Percentiles rank a stretch among this genome's conserved stretches.
phyloP scores from a whole-genome alignment of 2,888 invertebrate species.

The Aspidiotus rigidus region DNA sequence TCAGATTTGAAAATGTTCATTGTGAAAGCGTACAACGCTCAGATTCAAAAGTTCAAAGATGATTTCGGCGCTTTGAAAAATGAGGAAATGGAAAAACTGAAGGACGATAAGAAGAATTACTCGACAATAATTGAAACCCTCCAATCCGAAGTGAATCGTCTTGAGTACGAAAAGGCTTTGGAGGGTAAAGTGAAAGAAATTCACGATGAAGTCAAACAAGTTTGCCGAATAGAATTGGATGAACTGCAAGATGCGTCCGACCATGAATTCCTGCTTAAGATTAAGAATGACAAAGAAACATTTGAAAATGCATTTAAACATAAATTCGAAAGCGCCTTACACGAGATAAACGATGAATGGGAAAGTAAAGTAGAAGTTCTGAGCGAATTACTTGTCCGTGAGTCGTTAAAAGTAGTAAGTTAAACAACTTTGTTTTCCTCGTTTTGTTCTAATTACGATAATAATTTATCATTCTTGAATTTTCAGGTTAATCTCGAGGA shows the following conservation, averaged over 20 bases:
- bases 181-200: constrained; percentile 18
- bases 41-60: constrained; percentile 20
- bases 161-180: constrained; percentile 17
- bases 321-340: constrained; percentile 6
- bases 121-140: constrained; percentile 12
- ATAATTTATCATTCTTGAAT: neutral
- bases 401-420: constrained; percentile 23
- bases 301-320: constrained; percentile 19
- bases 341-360: constrained; percentile 12
- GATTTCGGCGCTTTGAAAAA: constrained; percentile 11
- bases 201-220: constrained; percentile 21
- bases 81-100: constrained; percentile 24
- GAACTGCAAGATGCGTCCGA: constrained; percentile 15
- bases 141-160: constrained; percentile 12
- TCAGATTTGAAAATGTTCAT: constrained; percentile 21
- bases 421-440: neutral
- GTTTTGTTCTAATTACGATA: constrained; percentile 7
- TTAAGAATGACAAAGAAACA: constrained; percentile 7
- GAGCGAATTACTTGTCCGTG: constrained; percentile 15
- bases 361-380: constrained; percentile 22
- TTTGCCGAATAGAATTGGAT: constrained; percentile 9
- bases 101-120: constrained; percentile 14
- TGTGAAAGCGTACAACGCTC: constrained; percentile 14
- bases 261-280: constrained; percentile 13
- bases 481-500: neutral